Conservation (phyloP, 2,888 invertebrate genomes). For the Lottia scabra region DNA sequence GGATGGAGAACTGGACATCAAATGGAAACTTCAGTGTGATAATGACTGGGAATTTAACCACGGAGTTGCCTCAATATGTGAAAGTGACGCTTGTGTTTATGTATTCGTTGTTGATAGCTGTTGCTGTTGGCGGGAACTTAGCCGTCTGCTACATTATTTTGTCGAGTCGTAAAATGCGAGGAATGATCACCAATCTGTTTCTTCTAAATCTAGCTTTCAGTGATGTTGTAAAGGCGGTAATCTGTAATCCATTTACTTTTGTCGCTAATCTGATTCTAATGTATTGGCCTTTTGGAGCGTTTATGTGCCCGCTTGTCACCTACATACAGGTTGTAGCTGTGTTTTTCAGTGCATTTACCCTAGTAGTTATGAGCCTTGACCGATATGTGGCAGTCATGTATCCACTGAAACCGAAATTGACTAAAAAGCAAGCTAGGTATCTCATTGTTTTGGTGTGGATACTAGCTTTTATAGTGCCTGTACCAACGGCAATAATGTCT, state of each 20-base stretch:
- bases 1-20: not conserved
- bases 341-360: conserved; percentile 87
- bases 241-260: conserved; percentile 73
- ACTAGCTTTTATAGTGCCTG: conserved; percentile 82
- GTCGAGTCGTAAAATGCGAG: conserved; percentile 84
- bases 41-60: not conserved
- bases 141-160: conserved; percentile 87
- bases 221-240: conserved; percentile 69
- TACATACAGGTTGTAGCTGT: conserved; percentile 77
- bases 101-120: conserved; percentile 69
- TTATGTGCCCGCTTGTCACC: conserved; percentile 86
- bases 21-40: not conserved
- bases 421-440: conserved; percentile 78
- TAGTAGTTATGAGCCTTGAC: conserved; percentile 91
- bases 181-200: conserved; percentile 85
- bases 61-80: conserved; percentile 35
- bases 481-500: conserved; percentile 82
- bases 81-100: conserved; percentile 67
- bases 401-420: conserved; percentile 85
- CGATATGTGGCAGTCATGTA: conserved; percentile 93
- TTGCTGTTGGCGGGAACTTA: conserved; percentile 71
- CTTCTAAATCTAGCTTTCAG: conserved; percentile 69
- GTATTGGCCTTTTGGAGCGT: conserved; percentile 89
- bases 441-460: conserved; percentile 82
- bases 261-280: conserved; percentile 82